Conservation (phyloP, 35 echinoderm and acorn worm species). For the Stichopus chloronotus region DNA sequence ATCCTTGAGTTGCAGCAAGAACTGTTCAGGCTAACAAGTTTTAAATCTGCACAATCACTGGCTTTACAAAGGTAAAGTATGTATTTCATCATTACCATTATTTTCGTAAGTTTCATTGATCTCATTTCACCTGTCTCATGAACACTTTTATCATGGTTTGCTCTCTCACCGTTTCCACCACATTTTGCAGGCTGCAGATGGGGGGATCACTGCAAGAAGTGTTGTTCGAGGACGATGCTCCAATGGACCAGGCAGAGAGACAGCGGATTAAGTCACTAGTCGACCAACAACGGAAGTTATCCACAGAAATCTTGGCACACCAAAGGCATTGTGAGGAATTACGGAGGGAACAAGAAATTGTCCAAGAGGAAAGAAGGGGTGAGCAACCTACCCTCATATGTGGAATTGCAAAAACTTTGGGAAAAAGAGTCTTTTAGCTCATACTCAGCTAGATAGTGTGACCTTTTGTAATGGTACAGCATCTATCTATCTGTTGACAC, state of each 20-base stretch:
- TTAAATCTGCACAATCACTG: conserved; percentile 32
- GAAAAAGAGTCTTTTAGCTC: too few relatives aligned
- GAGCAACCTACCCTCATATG: too few relatives aligned
- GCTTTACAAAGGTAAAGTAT: conserved; percentile 31
- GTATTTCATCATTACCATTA: too few relatives aligned
- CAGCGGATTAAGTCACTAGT: background rate
- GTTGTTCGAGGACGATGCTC: background rate
- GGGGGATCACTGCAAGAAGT: background rate
- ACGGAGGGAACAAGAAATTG: background rate
- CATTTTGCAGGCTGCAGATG: conserved; percentile 19
- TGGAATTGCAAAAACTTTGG: too few relatives aligned
- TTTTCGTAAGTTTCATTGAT: too few relatives aligned
- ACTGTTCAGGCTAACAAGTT: conserved; percentile 30
- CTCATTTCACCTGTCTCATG: too few relatives aligned
- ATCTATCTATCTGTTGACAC: too few relatives aligned
- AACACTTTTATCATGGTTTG: too few relatives aligned
- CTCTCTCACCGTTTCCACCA: too few relatives aligned
- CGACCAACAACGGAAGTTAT: background rate
- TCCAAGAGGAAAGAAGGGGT: conserved; percentile 29
- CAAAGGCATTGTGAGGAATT: conserved; percentile 23
- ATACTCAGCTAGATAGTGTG: too few relatives aligned
- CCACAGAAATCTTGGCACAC: conserved; percentile 13
- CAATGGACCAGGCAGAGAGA: background rate
- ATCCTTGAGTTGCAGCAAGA: conserved; percentile 14
- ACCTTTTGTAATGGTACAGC: too few relatives aligned